These are phyloP conservation scores for Ciona savignyi DNA, from an alignment of 23 tunicate genomes.

Conservation along the genomic window DNA sequence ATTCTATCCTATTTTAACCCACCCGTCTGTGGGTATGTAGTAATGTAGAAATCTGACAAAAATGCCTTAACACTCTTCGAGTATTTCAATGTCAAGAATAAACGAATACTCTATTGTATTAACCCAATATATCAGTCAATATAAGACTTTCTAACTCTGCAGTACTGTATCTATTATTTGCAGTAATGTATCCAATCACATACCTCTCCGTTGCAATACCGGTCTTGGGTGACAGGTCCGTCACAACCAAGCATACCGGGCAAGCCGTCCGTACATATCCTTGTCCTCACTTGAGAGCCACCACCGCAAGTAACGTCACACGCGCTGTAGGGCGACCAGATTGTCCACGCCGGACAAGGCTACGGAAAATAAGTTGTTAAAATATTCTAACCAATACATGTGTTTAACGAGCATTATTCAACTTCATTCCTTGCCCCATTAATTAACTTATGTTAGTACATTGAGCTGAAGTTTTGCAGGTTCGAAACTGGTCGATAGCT, in stretches of 20 bases:
- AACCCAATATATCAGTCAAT: no score
- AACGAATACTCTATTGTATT: no score
- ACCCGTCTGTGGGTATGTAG: no score
- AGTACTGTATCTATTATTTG: neutral
- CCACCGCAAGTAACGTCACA: conserved; percentile 78
- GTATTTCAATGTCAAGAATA: no score
- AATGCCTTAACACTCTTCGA: no score
- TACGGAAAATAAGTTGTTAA: neutral
- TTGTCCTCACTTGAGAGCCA: conserved; percentile 26
- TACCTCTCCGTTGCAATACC: conserved; percentile 23
- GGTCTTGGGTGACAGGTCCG: conserved; percentile 24
- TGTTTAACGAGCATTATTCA: no score
- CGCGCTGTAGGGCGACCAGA: conserved; percentile 53
- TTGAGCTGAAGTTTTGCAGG: no score
- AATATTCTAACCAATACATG: neutral
- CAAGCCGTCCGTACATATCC: conserved; percentile 48
- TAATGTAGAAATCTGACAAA: no score
- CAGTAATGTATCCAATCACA: neutral
- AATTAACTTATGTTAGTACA: no score
- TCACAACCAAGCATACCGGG: conserved; percentile 76
- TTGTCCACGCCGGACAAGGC: conserved; percentile 62
- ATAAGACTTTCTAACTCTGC: neutral
- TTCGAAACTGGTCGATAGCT: no score
- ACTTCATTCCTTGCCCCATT: no score
- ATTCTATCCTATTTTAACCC: no score